phyloP scores from a whole-genome alignment of 23 tunicate species.

The Aplidium turbinatum region DNA sequence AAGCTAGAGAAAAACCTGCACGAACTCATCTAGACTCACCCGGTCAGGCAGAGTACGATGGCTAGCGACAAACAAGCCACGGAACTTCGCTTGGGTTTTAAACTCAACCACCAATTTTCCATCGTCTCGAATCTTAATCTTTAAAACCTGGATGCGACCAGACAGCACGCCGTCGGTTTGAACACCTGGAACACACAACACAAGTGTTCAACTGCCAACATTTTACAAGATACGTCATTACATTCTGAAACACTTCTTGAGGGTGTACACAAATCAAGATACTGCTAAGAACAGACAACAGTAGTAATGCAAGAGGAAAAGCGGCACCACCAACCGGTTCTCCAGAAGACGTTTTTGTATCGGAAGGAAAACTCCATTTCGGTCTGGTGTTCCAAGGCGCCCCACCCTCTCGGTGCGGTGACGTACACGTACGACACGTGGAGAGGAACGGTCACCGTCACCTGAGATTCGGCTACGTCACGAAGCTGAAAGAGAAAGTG shows the following conservation, averaged over 20 bases:
- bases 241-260: too few species aligned
- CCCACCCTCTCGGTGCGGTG: slow-evolving; percentile 98
- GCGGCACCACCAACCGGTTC: slow-evolving; percentile 48
- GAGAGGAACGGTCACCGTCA: slow-evolving; percentile 95
- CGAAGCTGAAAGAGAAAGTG: slow-evolving; percentile 52
- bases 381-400: slow-evolving; percentile 75
- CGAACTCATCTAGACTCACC: too few species aligned
- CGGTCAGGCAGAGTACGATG: slow-evolving; percentile 72
- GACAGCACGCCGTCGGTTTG: slow-evolving; percentile 86
- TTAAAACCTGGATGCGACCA: slow-evolving; percentile 61
- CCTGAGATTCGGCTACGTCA: slow-evolving; percentile 83
- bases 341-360: slow-evolving; percentile 63
- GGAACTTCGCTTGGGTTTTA: slow-evolving; percentile 79
- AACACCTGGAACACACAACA: slow-evolving; percentile 74
- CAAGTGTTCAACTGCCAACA: too few species aligned
- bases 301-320: not conserved
- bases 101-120: slow-evolving; percentile 85
- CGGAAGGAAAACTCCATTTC: slow-evolving; percentile 91
- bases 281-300: not conserved
- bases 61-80: slow-evolving; percentile 80
- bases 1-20: too few species aligned
- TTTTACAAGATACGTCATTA: too few species aligned
- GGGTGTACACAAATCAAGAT: too few species aligned
- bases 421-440: slow-evolving; percentile 96
- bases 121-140: slow-evolving; percentile 73